A percentile compares a stretch with the other conserved stretches of the same genome.
These are phyloP conservation scores for Limosa lapponica DNA, from an alignment of 2,797 vertebrate genomes.

Conservation along the genomic window DNA sequence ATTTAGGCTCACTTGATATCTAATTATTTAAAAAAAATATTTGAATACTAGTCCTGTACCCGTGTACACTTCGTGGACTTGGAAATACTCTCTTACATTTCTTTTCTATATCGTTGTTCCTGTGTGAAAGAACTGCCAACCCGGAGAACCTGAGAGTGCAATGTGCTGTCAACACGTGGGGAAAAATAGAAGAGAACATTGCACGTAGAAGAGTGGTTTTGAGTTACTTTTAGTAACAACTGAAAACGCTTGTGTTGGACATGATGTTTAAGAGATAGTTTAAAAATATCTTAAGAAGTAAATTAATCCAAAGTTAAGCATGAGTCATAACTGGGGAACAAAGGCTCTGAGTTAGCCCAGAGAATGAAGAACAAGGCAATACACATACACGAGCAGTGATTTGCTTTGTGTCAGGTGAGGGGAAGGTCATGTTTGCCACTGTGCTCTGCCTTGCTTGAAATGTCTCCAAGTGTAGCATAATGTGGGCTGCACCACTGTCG, in stretches of 20 bases:
- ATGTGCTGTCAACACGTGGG: constrained; percentile 38
- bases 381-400: background rate
- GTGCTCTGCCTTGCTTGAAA: background rate
- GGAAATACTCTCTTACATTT: background rate
- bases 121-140: constrained; percentile 8
- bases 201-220: background rate
- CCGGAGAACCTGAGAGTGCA: constrained; percentile 4
- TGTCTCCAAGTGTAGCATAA: background rate
- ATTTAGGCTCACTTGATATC: background rate
- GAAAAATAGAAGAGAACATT: constrained; percentile 55
- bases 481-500: background rate
- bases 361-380: background rate
- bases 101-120: background rate
- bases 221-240: constrained; percentile 45
- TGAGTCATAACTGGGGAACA: background rate
- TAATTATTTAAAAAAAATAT: background rate
- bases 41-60: background rate
- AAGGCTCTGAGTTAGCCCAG: background rate
- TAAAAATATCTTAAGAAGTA: background rate
- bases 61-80: background rate
- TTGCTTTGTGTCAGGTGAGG: background rate
- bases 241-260: background rate
- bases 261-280: background rate
- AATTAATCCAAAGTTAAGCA: background rate
- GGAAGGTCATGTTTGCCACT: background rate